A percentile compares a stretch with the other conserved stretches of the same genome.
These are phyloP conservation scores for Otis tarda DNA, from an alignment of 2,113 vertebrate genomes.

Conservation along the genomic window DNA sequence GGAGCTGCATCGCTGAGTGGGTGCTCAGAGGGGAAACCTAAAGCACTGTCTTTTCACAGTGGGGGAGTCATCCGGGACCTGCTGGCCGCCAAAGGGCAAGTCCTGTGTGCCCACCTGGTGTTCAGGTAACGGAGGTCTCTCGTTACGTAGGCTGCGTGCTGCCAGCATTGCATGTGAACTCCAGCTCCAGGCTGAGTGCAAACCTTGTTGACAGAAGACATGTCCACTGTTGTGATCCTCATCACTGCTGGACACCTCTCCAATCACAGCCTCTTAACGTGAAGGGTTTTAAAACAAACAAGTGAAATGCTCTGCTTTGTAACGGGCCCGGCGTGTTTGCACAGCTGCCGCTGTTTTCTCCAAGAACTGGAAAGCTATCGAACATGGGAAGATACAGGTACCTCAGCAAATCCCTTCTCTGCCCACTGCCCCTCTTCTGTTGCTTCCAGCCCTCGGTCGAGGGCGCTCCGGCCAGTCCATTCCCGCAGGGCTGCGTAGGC, in stretches of 20 bases:
- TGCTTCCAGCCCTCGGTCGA: background rate
- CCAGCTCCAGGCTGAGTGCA: background rate
- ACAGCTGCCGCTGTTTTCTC: conserved; percentile 8
- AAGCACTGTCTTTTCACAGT: background rate
- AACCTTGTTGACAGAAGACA: background rate
- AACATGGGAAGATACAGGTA: background rate
- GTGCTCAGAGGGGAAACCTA: background rate
- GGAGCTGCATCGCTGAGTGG: background rate
- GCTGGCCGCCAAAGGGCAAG: background rate
- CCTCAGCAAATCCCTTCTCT: background rate
- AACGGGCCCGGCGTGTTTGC: background rate
- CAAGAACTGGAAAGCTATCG: background rate
- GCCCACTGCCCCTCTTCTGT: background rate
- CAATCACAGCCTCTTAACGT: background rate
- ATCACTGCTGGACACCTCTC: background rate
- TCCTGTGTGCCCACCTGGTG: background rate
- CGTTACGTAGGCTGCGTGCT: accelerated
- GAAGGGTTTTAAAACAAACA: background rate
- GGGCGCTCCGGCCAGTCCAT: accelerated
- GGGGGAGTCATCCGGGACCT: background rate
- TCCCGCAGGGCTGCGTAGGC: background rate
- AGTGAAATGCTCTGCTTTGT: background rate
- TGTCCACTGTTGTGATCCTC: background rate
- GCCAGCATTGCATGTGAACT: background rate
- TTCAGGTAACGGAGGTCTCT: background rate